A percentile compares a stretch with the other conserved stretches of the same genome.
phyloP scores from a whole-genome alignment of 2,797 vertebrate genomes.

The Ctenosaura bakeri region DNA sequence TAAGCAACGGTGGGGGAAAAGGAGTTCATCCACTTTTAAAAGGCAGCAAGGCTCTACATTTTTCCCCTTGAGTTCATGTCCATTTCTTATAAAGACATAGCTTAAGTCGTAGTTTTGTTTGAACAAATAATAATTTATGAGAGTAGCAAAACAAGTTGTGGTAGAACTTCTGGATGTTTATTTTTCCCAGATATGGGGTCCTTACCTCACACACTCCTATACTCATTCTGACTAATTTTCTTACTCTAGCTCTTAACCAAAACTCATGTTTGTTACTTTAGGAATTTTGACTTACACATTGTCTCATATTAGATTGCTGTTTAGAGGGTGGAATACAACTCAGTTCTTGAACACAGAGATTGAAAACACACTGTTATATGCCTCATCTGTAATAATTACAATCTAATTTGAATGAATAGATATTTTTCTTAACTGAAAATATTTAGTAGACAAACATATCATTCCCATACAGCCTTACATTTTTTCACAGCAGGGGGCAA shows the following conservation, averaged over 20 bases:
- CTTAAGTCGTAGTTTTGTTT: neutral
- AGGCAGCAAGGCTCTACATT: neutral
- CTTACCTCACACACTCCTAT: neutral
- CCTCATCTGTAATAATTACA: neutral
- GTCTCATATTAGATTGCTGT: neutral
- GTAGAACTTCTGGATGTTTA: neutral
- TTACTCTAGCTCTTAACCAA: neutral
- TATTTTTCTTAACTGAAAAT: neutral
- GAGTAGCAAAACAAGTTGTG: neutral
- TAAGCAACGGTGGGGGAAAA: neutral
- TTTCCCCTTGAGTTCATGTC: neutral
- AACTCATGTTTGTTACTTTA: neutral
- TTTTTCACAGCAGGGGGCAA: neutral
- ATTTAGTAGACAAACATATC: slow-evolving; percentile 1
- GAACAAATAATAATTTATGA: neutral
- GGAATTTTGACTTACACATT: neutral
- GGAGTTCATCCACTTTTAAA: neutral
- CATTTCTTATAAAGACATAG: neutral
- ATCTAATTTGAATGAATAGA: neutral
- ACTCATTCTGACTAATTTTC: neutral
- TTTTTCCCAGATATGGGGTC: neutral
- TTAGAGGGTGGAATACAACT: neutral
- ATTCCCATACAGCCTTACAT: neutral
- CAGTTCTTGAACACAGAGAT: neutral
- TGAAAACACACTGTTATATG: neutral